Percentiles rank a stretch among this genome's conserved stretches.
phyloP scores from a whole-genome alignment of 2,888 invertebrate genomes.

The Augochlorella aurata region DNA sequence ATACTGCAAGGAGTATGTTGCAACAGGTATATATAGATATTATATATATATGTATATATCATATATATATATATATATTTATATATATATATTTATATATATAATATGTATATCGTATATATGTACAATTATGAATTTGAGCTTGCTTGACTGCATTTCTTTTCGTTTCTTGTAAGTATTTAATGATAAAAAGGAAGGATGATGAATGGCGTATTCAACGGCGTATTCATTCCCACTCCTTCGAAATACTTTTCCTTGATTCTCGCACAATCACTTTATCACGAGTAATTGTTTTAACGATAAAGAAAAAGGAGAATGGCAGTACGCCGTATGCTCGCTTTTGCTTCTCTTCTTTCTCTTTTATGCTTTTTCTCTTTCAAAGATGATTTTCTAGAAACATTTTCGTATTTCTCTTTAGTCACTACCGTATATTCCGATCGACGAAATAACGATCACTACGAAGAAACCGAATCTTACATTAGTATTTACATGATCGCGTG shows the following conservation, averaged over 20 bases:
- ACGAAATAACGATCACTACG: constrained; percentile 66
- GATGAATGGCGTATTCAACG: constrained; percentile 71
- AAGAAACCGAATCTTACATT: constrained; percentile 75
- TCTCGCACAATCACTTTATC: constrained; percentile 59
- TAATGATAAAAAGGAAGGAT: constrained; percentile 76
- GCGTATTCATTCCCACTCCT: constrained; percentile 55
- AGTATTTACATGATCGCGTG: constrained; percentile 72
- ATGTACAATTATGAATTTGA: constrained; percentile 82
- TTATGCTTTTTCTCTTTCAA: constrained; percentile 21
- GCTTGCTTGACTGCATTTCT: constrained; percentile 78
- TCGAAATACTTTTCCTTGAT: constrained; percentile 40
- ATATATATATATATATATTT: background rate
- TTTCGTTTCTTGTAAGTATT: constrained; percentile 66
- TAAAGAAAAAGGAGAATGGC: constrained; percentile 52
- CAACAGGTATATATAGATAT: constrained; percentile 73
- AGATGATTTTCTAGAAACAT: constrained; percentile 15
- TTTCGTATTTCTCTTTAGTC: constrained; percentile 37
- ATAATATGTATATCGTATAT: constrained; percentile 77
- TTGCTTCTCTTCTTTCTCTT: constrained; percentile 37
- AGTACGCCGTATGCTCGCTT: constrained; percentile 29
- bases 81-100: constrained; percentile 71
- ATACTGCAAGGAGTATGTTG: constrained; percentile 77
- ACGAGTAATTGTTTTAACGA: constrained; percentile 56
- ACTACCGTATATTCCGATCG: constrained; percentile 59
- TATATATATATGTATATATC: constrained; percentile 55